Evolutionary conservation across 2,113 vertebrate species (phyloP).

Genomic region (Probosciger aterrimus): DNA sequence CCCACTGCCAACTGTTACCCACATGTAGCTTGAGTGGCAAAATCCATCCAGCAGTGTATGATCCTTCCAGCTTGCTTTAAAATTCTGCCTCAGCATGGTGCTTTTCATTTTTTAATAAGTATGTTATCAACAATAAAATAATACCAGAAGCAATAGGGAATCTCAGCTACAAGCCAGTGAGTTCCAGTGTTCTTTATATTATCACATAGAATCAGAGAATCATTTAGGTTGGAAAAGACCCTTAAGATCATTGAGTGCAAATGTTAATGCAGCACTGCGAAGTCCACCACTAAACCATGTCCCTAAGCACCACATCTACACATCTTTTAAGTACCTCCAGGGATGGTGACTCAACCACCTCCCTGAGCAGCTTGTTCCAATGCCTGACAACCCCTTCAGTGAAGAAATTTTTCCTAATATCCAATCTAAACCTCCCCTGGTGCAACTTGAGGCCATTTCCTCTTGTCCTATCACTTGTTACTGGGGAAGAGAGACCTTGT

Average conservation of each 20-base stretch:
- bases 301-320: not conserved
- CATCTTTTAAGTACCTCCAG: not conserved
- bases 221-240: not conserved
- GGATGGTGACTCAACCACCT: not conserved
- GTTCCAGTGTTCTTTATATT: not conserved
- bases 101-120: constrained; percentile 20
- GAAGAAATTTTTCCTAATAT: not conserved
- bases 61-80: constrained; percentile 25
- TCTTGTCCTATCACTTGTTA: not conserved
- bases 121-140: not conserved
- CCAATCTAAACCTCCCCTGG: not conserved
- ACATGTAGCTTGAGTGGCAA: constrained; percentile 11
- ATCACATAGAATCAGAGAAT: not conserved
- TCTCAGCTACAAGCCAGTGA: not conserved
- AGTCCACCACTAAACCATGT: not conserved
- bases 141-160: not conserved
- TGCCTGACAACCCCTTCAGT: not conserved
- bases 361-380: not conserved
- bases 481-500: not conserved
- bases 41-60: not conserved
- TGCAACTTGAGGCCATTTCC: not conserved
- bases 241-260: not conserved
- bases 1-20: constrained; percentile 35
- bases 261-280: not conserved
- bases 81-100: not conserved